These are phyloP conservation scores for Drosophila malerkotliana DNA, from an alignment of 1,140 invertebrate species.

Conservation along the genomic window DNA sequence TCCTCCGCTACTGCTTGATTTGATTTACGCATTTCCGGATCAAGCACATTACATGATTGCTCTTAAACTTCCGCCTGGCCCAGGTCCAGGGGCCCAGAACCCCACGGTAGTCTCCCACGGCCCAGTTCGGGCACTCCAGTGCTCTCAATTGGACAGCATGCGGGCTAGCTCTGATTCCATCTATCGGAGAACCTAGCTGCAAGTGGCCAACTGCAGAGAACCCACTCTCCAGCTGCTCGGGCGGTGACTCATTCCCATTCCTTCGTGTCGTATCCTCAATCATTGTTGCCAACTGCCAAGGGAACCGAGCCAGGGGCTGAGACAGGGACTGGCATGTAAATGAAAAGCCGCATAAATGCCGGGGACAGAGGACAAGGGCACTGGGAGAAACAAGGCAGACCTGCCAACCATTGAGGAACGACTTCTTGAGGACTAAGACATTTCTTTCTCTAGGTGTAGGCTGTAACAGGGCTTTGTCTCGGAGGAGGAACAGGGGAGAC, in stretches of 20 bases:
- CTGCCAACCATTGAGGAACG: not conserved
- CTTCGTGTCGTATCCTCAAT: conserved; percentile 12
- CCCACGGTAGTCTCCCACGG: conserved; percentile 37
- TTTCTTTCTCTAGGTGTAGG: conserved; percentile 17
- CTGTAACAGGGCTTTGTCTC: conserved; percentile 18
- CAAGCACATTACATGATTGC: conserved; percentile 65
- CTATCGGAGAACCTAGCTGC: conserved; percentile 26
- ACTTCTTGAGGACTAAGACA: not conserved
- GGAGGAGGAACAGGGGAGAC: conserved; percentile 11
- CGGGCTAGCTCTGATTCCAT: conserved; percentile 27
- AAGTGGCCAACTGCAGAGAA: conserved; percentile 17
- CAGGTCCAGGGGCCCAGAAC: conserved; percentile 25
- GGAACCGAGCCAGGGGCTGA: conserved; percentile 69
- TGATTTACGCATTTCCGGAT: conserved; percentile 79
- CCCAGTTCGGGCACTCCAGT: conserved; percentile 48
- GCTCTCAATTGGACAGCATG: conserved; percentile 46
- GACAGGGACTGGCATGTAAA: conserved; percentile 64
- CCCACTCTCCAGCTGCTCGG: conserved; percentile 8
- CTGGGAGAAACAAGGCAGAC: conserved; percentile 22
- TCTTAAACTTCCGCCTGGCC: conserved; percentile 58
- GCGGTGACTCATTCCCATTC: conserved; percentile 36
- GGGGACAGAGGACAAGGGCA: conserved; percentile 41
- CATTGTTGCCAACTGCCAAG: conserved; percentile 26
- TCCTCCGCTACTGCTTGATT: conserved; percentile 33
- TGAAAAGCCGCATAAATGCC: conserved; percentile 79